phyloP scores from a whole-genome alignment of 2,113 vertebrate species.

The Trochalopteron elliotii region DNA sequence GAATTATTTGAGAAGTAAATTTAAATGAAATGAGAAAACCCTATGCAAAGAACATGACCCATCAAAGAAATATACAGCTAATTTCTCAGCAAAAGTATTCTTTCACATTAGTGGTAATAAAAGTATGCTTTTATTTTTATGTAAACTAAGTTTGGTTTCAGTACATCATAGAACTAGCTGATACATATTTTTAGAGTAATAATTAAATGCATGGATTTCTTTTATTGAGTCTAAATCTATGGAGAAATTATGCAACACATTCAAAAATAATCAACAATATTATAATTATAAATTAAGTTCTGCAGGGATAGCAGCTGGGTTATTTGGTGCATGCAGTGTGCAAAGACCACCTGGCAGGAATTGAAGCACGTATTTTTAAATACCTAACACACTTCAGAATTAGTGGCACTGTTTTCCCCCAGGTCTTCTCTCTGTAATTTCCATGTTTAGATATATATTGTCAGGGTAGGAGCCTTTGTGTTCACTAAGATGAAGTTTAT shows the following conservation, averaged over 20 bases:
- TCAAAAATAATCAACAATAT: background rate
- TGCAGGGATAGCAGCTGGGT: background rate
- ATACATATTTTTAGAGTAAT: background rate
- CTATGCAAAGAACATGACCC: background rate
- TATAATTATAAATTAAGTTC: constrained; percentile 10
- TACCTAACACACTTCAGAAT: background rate
- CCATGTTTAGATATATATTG: background rate
- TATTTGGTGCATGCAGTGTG: background rate
- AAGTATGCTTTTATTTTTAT: background rate
- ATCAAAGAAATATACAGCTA: background rate
- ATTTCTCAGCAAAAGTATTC: background rate
- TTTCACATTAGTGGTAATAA: background rate
- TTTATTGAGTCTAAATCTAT: background rate
- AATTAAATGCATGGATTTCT: background rate
- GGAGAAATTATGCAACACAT: background rate
- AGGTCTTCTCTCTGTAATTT: background rate
- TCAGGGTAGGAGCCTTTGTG: background rate
- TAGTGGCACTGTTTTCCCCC: background rate
- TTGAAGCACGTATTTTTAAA: background rate
- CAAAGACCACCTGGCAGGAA: constrained; percentile 1
- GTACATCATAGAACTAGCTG: background rate
- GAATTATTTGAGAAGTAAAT: background rate
- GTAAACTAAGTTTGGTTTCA: background rate
- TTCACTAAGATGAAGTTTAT: background rate
- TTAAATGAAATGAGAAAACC: background rate